Base-by-base conservation (phyloP, 37 sponge, comb jelly and placozoan genomes). In the Beroe ovata region DNA sequence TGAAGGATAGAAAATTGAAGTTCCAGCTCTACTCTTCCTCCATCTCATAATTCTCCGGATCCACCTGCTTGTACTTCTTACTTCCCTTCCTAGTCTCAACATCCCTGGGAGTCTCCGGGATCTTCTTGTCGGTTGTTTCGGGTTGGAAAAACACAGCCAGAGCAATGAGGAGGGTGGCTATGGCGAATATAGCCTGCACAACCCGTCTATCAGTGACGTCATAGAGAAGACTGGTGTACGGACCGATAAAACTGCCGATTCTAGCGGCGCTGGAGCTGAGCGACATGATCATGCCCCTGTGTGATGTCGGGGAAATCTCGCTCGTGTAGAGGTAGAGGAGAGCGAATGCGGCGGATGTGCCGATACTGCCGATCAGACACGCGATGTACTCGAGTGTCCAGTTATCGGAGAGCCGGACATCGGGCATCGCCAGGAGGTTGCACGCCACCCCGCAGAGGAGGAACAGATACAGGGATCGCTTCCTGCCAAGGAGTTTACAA, bases 201-300 rank as follows among this genome's bases (percentile, higher is more conserved):
- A 77, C 84, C 54, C 84, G 2, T 25, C 84, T 77, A 54, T 77
- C 84, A 11, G 84, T 42, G 54, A 77, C 38, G 84, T 77, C 28
- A 29, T 77, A 77, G 23, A 77, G 42, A 23, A 77, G 84, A 41
- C 54, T 77, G 28, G 21, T 77, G 47, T 77, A 77, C 23, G 84
- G 35, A 1, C 84, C 84, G 4, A 77, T 77, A 29, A 77, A 77
- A 29, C 54, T 42, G 23, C 84, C 84, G 3, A 77, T 14, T 8
- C 84, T 33, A 8, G 84, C 84, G n/a, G 47, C 3, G 28, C 84
- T 77, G 42, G 84, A 77, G 54, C 84, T 77, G 36, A 77, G 54
- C 4, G 84, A 77, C 42, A 77, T 39, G 84, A 77, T 54, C 84
- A 77, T 77, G 42, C 84, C 84, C 8, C 84, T 42, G 54, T 77